Base-by-base conservation (phyloP, 2,797 vertebrate genomes). In the Sebastes nivosus region DNA sequence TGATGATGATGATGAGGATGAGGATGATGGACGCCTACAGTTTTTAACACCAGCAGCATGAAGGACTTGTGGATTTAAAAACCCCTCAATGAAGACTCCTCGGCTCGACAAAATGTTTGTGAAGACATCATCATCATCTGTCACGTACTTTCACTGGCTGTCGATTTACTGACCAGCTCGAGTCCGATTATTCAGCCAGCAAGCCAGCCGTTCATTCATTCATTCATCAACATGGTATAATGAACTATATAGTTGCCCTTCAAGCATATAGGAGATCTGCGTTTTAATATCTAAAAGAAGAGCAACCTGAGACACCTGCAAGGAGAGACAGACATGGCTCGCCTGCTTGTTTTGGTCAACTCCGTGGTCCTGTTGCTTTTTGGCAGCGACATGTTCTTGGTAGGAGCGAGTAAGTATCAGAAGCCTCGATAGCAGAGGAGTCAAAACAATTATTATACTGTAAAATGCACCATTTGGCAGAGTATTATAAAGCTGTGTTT, bases 321-420 rank as follows among this genome's bases (percentile, higher is more conserved):
- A 42, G 38, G 38, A 42, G 38, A 42, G 38, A 42, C 38, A 92
- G 93, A 92, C 89, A 97, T 97, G 97, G 96, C 96, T 94, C 94
- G 95, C 18, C 92, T 96, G 85, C 92, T 95, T 72, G 90, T 97
- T 36, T 89, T 96, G 83, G 85, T 97, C 80, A 96, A 96, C 93
- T 97, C 96, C 75, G 95, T 94, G 77, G 92, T 97, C 91, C 96
- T 98, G 95, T 95, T 99, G 95, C 96, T 98, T 89, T 96, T 98
- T 92, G 96, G 96, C 89, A 97, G 96, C 93, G 97, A 97, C 94
- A 92, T 97, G 93, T 97, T 97, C 90, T 92, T 98, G 80, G 97
- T 98, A 55, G 95, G 94, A 93, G 97, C 97, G 90, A 98, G 98
- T 99, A 95, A 98, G 97, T 97, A 84, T 8, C 8, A 70, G 2